phyloP scores from a whole-genome alignment of 2,797 vertebrate species.

The Bradypodion pumilum region DNA sequence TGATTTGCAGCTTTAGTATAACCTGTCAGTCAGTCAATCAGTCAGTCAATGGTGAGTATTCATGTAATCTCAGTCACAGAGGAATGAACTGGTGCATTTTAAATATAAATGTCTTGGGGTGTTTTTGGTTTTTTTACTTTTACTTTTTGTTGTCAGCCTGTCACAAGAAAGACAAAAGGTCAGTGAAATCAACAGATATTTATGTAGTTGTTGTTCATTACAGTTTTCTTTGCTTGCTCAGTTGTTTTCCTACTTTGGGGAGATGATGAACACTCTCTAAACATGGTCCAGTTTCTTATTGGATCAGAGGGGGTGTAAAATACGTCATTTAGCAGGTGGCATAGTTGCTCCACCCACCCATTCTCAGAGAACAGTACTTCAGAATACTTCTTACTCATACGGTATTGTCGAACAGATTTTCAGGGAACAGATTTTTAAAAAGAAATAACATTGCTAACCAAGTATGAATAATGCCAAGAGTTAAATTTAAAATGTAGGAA shows the following conservation, averaged over 20 bases:
- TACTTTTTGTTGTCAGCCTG: background rate
- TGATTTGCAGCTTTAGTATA: no score
- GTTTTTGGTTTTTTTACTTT: background rate
- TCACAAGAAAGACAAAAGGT: background rate
- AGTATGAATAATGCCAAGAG: background rate
- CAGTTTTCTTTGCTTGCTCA: background rate
- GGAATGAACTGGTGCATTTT: background rate
- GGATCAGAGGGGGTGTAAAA: background rate
- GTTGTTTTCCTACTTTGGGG: constrained; percentile 21
- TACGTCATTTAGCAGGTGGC: background rate
- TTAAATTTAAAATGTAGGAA: background rate
- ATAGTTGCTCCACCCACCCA: background rate
- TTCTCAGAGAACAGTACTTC: background rate
- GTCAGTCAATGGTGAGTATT: background rate
- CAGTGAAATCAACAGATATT: background rate
- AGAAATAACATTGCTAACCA: background rate
- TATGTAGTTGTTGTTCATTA: background rate
- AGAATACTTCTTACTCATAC: background rate
- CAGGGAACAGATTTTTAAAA: background rate
- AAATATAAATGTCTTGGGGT: background rate
- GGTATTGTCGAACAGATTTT: no score
- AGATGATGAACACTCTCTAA: background rate
- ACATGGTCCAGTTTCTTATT: background rate
- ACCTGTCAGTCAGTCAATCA: no score
- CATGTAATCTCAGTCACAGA: background rate